Evolutionary conservation across 2,113 vertebrate species (phyloP).

Genomic region (Gymnocephalus cernua): DNA sequence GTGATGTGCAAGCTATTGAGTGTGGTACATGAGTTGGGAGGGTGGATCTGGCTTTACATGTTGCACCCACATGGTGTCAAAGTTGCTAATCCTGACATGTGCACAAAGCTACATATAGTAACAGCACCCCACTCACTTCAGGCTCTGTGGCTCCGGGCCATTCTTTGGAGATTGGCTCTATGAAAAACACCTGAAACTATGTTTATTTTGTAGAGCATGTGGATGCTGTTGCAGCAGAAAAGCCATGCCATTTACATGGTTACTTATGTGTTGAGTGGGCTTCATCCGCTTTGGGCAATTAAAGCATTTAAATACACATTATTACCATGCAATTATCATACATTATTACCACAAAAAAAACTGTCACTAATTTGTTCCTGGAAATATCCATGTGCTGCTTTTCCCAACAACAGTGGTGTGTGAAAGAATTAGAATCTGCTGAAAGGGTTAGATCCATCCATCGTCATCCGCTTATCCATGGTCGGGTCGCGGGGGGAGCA

Average conservation of each 20-base stretch:
- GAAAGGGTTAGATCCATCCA: slow-evolving; percentile 66
- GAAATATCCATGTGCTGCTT: slow-evolving; percentile 8
- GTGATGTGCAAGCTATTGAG: neutral
- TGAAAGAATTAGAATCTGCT: slow-evolving; percentile 52
- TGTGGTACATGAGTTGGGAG: slow-evolving; percentile 1
- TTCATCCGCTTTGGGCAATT: slow-evolving; percentile 26
- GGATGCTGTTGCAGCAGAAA: slow-evolving; percentile 19
- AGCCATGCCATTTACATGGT: neutral
- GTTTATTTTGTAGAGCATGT: slow-evolving; percentile 39
- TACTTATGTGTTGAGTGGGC: slow-evolving; percentile 14
- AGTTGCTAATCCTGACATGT: slow-evolving; percentile 34
- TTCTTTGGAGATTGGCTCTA: slow-evolving; percentile 8
- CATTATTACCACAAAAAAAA: slow-evolving; percentile 46
- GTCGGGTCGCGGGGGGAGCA: too few relatives aligned
- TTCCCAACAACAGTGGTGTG: slow-evolving; percentile 43
- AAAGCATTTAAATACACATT: slow-evolving; percentile 47
- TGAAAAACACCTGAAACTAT: slow-evolving; percentile 43
- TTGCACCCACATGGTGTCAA: slow-evolving; percentile 32
- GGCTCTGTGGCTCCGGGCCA: neutral
- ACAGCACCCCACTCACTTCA: slow-evolving; percentile 20
- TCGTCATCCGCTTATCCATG: too few relatives aligned
- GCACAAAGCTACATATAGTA: slow-evolving; percentile 35
- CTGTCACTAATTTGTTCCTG: slow-evolving; percentile 37
- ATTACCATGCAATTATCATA: slow-evolving; percentile 42
- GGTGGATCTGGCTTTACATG: slow-evolving; percentile 15